Percentiles rank a stretch among this genome's conserved stretches.
Conservation (phyloP, 2,113 vertebrate genomes). For the Oryctolagus cuniculus region mOryCun1.1 NC_091453.1:110523501-110524000, state of each 20-base stretch:
- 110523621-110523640: not conserved
- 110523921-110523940: slow-evolving; percentile 3
- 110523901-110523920: not conserved
- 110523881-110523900: slow-evolving; percentile 15
- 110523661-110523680: not conserved
- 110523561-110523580: not conserved
- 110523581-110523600: not conserved
- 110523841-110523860: not conserved
- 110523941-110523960: not conserved
- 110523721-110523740: slow-evolving; percentile 42
- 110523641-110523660: slow-evolving; percentile 38
- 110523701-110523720: not conserved
- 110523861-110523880: slow-evolving; percentile 25
- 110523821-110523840: slow-evolving; percentile 34
- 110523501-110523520: slow-evolving; percentile 8
- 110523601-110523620: not conserved
- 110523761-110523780: not conserved
- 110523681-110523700: not conserved
- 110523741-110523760: not conserved
- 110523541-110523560: not conserved
- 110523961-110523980: slow-evolving; percentile 26
- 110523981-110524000: not conserved
- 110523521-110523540: not conserved
- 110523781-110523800: slow-evolving; percentile 52
- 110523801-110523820: not conserved